Percentiles rank a stretch among this genome's conserved stretches.
These are phyloP conservation scores for Gallinago paraguaiae DNA, from an alignment of 2,113 vertebrate species.

Conservation along the genomic window DNA sequence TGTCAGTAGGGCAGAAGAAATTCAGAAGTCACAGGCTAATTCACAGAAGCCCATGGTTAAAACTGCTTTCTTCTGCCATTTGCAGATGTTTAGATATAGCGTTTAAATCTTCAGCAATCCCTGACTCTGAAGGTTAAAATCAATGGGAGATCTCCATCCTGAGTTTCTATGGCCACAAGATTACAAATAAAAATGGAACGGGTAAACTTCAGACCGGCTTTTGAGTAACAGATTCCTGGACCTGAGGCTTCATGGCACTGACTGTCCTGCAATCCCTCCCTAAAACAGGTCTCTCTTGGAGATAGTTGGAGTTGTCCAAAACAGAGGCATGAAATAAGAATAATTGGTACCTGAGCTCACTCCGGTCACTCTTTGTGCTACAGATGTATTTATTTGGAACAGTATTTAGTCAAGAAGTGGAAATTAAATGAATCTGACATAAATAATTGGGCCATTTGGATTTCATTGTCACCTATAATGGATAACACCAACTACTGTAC, in stretches of 20 bases:
- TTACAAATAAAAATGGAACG: background rate
- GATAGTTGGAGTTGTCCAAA: background rate
- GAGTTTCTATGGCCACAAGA: background rate
- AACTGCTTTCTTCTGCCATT: background rate
- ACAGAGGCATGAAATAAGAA: background rate
- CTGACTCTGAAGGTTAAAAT: background rate
- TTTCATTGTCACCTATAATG: background rate
- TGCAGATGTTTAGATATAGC: background rate
- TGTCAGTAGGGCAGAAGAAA: background rate
- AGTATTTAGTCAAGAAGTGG: background rate
- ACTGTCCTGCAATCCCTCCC: background rate
- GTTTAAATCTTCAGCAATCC: background rate
- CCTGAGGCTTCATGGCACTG: background rate
- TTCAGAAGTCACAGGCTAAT: background rate
- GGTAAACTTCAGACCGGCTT: background rate
- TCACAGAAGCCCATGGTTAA: background rate
- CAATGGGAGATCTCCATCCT: background rate
- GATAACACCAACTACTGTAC: background rate
- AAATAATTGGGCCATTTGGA: background rate
- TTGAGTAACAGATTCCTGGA: background rate
- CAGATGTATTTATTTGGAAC: background rate
- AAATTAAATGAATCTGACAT: constrained; percentile 17
- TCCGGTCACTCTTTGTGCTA: background rate
- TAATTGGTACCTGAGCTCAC: background rate
- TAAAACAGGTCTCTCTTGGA: background rate